A percentile compares a stretch with the other conserved stretches of the same genome.
phyloP scores from a whole-genome alignment of 2,113 vertebrate genomes.

The Ursus arctos region DNA sequence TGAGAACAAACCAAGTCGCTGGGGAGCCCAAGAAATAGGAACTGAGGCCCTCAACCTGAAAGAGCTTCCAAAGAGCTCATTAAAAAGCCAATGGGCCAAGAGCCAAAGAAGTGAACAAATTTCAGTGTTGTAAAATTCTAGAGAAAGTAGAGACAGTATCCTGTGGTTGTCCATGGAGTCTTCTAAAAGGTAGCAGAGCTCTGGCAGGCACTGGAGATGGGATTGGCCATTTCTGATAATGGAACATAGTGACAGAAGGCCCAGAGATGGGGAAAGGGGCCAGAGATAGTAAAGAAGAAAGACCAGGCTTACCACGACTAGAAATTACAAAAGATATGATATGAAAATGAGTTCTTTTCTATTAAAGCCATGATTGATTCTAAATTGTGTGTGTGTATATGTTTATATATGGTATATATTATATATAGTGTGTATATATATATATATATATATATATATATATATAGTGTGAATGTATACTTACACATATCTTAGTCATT shows the following conservation, averaged over 20 bases:
- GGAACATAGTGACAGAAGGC: neutral
- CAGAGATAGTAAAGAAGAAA: neutral
- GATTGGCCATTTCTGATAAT: neutral
- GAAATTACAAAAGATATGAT: neutral
- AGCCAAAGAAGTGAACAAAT: neutral
- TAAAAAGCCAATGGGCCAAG: neutral
- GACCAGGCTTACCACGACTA: neutral
- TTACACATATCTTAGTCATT: neutral
- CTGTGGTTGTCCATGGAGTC: neutral
- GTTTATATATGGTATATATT: neutral
- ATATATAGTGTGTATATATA: too few relatives aligned
- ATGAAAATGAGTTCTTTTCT: slow-evolving; percentile 24
- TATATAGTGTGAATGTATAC: neutral
- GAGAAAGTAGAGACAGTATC: neutral
- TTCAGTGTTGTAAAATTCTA: neutral
- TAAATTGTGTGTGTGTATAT: neutral
- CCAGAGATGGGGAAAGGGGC: neutral
- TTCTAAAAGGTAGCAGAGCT: neutral
- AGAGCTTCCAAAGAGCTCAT: neutral
- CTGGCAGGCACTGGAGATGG: neutral
- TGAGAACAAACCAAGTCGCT: neutral
- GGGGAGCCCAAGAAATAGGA: neutral
- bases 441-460: too few relatives aligned
- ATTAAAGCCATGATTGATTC: neutral
- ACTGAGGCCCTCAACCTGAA: neutral